A percentile compares a stretch with the other conserved stretches of the same genome.
Conservation (phyloP, 2,797 vertebrate species). For the Cyprinodon diabolis region DNA sequence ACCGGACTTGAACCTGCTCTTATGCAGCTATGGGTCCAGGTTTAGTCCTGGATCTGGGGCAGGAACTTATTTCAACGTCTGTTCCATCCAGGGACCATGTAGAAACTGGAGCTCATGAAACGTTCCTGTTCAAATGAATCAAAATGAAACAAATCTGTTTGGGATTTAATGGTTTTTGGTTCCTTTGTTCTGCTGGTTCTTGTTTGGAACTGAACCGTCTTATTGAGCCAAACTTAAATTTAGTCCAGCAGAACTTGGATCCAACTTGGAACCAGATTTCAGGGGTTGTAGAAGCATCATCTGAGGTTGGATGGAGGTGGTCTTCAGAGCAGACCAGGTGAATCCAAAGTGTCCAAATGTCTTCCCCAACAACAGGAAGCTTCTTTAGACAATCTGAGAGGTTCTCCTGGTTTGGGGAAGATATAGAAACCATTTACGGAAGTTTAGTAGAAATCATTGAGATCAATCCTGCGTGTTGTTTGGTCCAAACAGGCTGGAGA, state of each 20-base stretch:
- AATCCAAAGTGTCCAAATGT: background rate
- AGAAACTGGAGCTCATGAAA: no score
- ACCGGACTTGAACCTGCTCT: background rate
- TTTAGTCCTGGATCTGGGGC: background rate
- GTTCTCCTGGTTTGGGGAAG: background rate
- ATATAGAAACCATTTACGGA: background rate
- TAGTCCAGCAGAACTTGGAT: background rate
- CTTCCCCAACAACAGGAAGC: background rate
- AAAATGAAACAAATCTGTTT: no score
- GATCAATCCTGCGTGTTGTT: no score
- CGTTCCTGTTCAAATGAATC: no score
- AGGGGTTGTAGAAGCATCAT: background rate
- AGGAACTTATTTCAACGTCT: background rate
- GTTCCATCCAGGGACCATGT: no score
- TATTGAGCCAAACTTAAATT: no score
- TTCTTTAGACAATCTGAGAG: background rate
- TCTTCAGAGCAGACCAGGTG: background rate
- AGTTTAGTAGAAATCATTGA: no score
- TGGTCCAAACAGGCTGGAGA: no score
- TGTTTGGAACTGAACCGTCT: background rate
- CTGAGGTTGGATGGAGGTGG: background rate
- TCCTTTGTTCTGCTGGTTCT: background rate
- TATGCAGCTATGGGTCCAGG: background rate
- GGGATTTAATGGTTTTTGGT: background rate
- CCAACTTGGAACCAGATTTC: background rate